These are phyloP conservation scores for Tenualosa thibaudeaui DNA, from an alignment of 2,797 vertebrate genomes.

Conservation along the genomic window DNA sequence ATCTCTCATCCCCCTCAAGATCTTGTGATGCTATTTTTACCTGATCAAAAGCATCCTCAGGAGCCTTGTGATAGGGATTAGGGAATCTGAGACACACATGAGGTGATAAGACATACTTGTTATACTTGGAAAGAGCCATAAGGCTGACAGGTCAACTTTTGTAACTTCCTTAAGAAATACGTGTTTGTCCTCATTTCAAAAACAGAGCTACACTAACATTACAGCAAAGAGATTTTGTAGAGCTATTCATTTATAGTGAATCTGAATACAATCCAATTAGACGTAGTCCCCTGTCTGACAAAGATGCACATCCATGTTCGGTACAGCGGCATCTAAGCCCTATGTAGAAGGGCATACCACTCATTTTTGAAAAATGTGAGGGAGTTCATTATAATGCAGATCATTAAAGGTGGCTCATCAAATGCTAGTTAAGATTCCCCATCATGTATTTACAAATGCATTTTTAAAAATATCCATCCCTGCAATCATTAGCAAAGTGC, in stretches of 20 bases:
- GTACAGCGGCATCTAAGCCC: not conserved
- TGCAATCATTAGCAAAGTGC: not conserved
- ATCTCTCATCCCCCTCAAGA: conserved; percentile 54
- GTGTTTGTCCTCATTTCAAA: not conserved
- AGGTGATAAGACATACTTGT: not conserved
- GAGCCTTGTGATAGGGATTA: conserved; percentile 55
- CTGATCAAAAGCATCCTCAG: conserved; percentile 51
- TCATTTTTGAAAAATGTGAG: not conserved
- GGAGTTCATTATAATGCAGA: not conserved
- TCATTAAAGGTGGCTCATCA: conserved; percentile 36
- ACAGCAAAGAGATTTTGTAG: not conserved
- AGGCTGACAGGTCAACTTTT: not conserved
- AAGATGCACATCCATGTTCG: not conserved
- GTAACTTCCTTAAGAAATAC: not conserved
- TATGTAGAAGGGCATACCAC: not conserved
- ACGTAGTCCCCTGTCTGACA: not conserved
- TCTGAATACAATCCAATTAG: not conserved
- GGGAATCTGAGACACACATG: not conserved
- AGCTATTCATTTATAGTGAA: not conserved
- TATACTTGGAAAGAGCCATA: conserved; percentile 67
- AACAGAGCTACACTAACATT: not conserved
- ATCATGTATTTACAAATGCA: conserved; percentile 44
- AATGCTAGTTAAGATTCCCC: conserved; percentile 43
- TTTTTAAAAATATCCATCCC: conserved; percentile 46
- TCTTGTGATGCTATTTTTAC: conserved; percentile 70